Evolutionary conservation across 2,113 vertebrate genomes (phyloP).

Genomic region (Heliornis fulica): DNA sequence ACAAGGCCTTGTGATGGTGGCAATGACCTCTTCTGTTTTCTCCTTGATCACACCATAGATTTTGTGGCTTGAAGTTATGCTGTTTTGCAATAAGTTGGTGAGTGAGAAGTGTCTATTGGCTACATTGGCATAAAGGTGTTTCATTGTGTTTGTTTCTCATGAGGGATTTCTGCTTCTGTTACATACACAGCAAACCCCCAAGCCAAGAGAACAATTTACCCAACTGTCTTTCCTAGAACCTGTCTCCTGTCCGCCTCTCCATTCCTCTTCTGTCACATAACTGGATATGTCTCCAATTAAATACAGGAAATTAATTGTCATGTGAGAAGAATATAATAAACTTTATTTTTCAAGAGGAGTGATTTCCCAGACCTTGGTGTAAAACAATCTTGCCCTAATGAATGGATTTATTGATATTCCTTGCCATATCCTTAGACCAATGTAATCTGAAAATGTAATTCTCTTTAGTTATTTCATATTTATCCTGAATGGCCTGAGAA

Average conservation of each 20-base stretch:
- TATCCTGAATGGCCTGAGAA: background rate
- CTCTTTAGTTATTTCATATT: background rate
- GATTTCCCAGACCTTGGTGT: background rate
- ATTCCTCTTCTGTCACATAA: background rate
- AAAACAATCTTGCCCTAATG: background rate
- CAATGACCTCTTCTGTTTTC: background rate
- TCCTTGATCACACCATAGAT: background rate
- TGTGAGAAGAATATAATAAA: no score
- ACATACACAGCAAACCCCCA: background rate
- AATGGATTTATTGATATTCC: background rate
- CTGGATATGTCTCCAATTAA: background rate
- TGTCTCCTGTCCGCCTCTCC: background rate
- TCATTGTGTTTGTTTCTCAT: background rate
- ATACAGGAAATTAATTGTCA: no score
- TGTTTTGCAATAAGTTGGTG: background rate
- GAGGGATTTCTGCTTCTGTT: background rate
- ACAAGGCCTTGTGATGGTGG: background rate
- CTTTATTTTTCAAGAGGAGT: background rate
- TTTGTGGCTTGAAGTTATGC: background rate
- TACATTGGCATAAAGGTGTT: background rate
- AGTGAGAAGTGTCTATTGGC: background rate
- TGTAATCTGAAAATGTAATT: background rate
- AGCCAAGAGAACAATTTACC: background rate
- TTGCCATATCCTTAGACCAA: background rate
- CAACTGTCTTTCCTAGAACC: background rate